phyloP scores from a whole-genome alignment of 2,113 vertebrate species.

The Neofelis nebulosa region DNA sequence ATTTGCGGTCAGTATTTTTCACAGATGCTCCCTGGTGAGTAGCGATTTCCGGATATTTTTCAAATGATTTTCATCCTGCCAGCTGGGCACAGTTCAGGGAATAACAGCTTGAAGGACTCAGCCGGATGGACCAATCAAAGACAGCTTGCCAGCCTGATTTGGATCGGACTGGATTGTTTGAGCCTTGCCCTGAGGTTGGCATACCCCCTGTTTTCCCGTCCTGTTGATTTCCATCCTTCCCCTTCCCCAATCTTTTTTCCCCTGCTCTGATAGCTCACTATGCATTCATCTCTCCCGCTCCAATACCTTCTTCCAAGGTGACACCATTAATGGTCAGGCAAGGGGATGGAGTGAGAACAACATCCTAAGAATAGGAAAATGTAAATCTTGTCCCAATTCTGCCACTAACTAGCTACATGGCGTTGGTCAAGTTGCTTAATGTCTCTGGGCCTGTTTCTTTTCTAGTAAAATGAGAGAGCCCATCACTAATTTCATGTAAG shows the following conservation, averaged over 20 bases:
- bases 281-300: background rate
- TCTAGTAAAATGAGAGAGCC: background rate
- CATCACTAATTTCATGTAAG: background rate
- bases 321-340: background rate
- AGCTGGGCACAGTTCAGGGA: slow-evolving; percentile 75
- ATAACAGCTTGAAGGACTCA: slow-evolving; percentile 45
- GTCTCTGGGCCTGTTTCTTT: background rate
- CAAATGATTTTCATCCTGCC: slow-evolving; percentile 80
- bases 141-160: background rate
- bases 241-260: background rate
- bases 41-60: slow-evolving; percentile 78
- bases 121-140: slow-evolving; percentile 48
- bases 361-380: background rate
- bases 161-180: background rate
- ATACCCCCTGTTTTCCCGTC: background rate
- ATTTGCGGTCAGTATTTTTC: slow-evolving; percentile 74
- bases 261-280: background rate
- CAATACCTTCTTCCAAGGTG: background rate
- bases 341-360: background rate
- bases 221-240: slow-evolving; percentile 17
- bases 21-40: slow-evolving; percentile 81
- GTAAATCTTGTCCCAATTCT: background rate
- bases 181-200: slow-evolving; percentile 41
- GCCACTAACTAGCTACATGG: background rate
- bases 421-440: background rate